Percentiles rank a stretch among this genome's conserved stretches.
Conservation (phyloP, 2,888 invertebrate species). For the Liopterus haemorrhoidalis region DNA sequence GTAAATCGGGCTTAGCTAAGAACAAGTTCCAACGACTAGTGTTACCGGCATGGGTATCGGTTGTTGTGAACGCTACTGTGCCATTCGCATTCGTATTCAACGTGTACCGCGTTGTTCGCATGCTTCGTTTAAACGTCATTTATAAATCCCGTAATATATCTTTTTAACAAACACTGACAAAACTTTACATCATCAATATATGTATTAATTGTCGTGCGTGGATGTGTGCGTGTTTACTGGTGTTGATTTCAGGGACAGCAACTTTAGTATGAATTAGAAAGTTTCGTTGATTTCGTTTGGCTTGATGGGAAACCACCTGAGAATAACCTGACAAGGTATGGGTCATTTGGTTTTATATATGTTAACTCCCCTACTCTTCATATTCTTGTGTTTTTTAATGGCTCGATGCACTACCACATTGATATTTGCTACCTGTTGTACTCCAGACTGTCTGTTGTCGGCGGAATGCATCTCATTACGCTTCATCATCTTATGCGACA, state of each 20-base stretch:
- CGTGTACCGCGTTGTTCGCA: slow-evolving; percentile 21
- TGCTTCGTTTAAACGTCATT: slow-evolving; percentile 7
- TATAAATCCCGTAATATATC: too few relatives aligned
- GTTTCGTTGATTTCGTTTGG: slow-evolving; percentile 11
- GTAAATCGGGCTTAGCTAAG: too few relatives aligned
- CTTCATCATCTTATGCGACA: slow-evolving; percentile 6
- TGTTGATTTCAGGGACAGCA: slow-evolving; percentile 19
- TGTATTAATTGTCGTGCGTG: background rate
- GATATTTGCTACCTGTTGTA: slow-evolving; percentile 8
- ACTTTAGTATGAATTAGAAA: slow-evolving; percentile 20
- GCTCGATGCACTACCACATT: background rate
- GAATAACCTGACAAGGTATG: slow-evolving; percentile 24
- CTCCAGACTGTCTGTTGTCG: slow-evolving; percentile 16
- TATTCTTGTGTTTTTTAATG: slow-evolving; percentile 20
- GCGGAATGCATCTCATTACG: slow-evolving; percentile 8
- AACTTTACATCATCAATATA: background rate
- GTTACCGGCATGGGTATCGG: slow-evolving; percentile 23
- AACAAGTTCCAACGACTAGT: slow-evolving; percentile 22
- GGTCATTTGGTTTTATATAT: slow-evolving; percentile 22
- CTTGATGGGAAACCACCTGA: slow-evolving; percentile 19
- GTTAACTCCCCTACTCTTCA: slow-evolving; percentile 15
- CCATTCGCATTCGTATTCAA: slow-evolving; percentile 23
- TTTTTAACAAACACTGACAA: background rate
- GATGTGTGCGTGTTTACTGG: slow-evolving; percentile 1
- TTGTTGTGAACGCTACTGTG: slow-evolving; percentile 19